Percentiles rank a stretch among this genome's conserved stretches.
These are phyloP conservation scores for Spermophilus dauricus DNA, from an alignment of 2,113 vertebrate genomes.

Conservation along the genomic window DNA sequence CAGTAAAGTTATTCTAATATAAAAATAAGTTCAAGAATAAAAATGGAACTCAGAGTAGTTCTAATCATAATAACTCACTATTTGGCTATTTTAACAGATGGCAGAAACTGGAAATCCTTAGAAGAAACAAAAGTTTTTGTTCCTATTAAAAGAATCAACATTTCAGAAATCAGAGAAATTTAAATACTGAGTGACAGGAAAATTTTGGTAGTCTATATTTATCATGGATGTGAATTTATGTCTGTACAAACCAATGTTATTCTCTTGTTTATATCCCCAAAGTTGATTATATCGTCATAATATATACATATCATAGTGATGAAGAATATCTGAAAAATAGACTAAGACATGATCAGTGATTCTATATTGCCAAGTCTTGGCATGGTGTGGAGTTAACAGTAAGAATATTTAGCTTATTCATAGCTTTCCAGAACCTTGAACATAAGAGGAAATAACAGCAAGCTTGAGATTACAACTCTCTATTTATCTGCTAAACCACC, in stretches of 20 bases:
- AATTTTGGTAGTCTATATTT: slow-evolving; percentile 6
- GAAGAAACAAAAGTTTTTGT: not conserved
- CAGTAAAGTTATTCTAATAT: not conserved
- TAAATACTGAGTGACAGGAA: not conserved
- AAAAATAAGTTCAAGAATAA: not conserved
- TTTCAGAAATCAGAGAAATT: slow-evolving; percentile 17
- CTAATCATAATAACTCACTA: not conserved
- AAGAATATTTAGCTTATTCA: not conserved
- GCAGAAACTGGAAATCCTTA: not conserved
- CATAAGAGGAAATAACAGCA: slow-evolving; percentile 18
- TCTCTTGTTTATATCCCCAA: not conserved
- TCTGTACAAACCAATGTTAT: not conserved
- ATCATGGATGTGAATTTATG: not conserved
- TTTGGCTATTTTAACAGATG: not conserved
- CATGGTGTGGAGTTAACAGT: not conserved
- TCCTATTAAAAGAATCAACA: not conserved
- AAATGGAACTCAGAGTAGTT: not conserved
- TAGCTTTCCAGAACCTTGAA: not conserved
- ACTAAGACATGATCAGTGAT: slow-evolving; percentile 29
- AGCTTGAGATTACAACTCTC: not conserved
- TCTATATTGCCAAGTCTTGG: not conserved
- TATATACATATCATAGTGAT: not conserved
- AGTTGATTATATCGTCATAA: not conserved
- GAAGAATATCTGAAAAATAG: slow-evolving; percentile 65
- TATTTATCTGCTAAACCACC: not conserved